Evolutionary conservation across 1,140 invertebrate genomes (phyloP).

Genomic region (Conus betulinus): DNA sequence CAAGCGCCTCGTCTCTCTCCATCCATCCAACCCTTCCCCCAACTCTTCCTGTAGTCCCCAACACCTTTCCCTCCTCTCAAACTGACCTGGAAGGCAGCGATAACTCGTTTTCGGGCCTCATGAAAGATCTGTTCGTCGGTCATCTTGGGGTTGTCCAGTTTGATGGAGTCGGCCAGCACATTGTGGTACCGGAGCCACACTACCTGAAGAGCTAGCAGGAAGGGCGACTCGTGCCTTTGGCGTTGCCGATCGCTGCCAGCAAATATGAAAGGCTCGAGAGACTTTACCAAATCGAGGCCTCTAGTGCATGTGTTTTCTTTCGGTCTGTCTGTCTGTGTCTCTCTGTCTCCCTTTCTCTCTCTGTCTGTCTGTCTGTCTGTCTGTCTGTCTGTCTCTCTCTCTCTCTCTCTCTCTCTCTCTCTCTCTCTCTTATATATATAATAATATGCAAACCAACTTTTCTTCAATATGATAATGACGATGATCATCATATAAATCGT

Average conservation of each 20-base stretch:
- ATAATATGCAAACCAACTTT: too few species aligned
- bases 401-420: too few species aligned
- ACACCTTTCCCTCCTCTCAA: background rate
- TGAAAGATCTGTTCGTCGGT: conserved; percentile 97
- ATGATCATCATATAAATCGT: background rate
- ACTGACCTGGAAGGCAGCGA: conserved; percentile 92
- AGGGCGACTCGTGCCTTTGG: conserved; percentile 97
- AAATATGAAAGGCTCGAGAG: background rate
- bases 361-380: too few species aligned
- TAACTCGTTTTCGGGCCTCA: conserved; percentile 88
- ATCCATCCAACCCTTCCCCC: too few species aligned
- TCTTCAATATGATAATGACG: background rate
- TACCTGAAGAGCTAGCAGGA: conserved; percentile 93
- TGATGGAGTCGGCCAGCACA: conserved; percentile 85
- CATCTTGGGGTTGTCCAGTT: conserved; percentile 87
- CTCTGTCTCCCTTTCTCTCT: too few species aligned
- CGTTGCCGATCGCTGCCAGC: conserved; percentile 92
- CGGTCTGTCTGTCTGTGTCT: too few species aligned
- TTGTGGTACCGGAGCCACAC: conserved; percentile 98
- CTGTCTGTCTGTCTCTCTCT: too few species aligned
- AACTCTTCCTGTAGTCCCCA: too few species aligned
- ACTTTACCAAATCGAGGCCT: background rate
- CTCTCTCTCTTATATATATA: too few species aligned
- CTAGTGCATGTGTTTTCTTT: background rate
- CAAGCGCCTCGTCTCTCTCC: background rate